Evolutionary conservation across 2,888 invertebrate genomes (phyloP), one percentile per base, ranked within the genome.

Genomic region (Hyposoter dolosus): DNA sequence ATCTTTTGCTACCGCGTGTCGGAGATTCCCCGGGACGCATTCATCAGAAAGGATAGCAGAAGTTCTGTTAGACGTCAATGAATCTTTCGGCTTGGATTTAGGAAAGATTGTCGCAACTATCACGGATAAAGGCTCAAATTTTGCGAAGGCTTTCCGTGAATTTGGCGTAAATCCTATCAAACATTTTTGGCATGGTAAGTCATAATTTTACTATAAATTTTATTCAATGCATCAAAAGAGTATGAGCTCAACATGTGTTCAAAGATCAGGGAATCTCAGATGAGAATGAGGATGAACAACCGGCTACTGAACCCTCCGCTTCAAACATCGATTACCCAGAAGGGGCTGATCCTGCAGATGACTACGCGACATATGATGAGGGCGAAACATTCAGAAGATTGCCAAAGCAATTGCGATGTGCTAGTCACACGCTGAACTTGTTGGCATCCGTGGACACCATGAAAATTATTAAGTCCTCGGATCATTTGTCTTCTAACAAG

Each of bases 321-420:
- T 23, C 56, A 23, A 12, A 12, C 63, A 32, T 15, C 63, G 63
- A 15, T 63, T 15, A 63, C 3, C 19, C 15, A 60, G 19, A 28
- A 23, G 65, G 40, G 19, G 53, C 12, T n/a, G 56, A 74, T 45
- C 45, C 28, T 43, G 19, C 19, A 40, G 19, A 0, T 1, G 40
- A 43, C 4, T 1, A 68, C 43, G 35, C 19, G 12, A 68, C 19
- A 43, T 19, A 43, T 12, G 40, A 68, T 12, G 66, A 40, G 12
- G 0, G 0, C 35, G 66, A 68, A 68, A 1, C 53, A 3, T 53
- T 53, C 19, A 19, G 19, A 9, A 19, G 19, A 32, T 69, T 84
- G 53, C 81, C 84, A 4, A 45, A 43, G 17, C 81, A 84, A 72
- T 15, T 81, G 2, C 63, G 84, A 2, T 84, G 84, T 56, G 75